Base-by-base conservation (phyloP, 2,888 invertebrate species). In the Scaptomyza cyrtandrae region DNA sequence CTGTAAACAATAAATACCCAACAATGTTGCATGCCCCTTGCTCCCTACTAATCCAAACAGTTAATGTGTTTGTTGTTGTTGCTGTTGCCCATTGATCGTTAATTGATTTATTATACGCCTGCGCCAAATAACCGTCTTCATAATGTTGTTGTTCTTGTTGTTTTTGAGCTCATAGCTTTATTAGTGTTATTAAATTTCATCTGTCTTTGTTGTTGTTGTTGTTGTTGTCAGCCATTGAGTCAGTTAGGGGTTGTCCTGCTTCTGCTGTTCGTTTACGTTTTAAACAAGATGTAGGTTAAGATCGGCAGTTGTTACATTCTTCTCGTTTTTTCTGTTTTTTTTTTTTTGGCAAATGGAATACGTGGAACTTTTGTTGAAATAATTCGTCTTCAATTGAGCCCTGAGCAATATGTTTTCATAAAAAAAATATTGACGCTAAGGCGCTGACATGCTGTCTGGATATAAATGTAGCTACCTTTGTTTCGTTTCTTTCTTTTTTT, bases 1-100 rank as follows among this genome's bases (percentile, higher is more conserved):
- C 90, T 89, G 88, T 89, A 88, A 90, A 90, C 90, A 90, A 90
- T 90, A 90, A 89, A 89, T 89, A 87, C 54, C 46, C 53, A 27
- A 39, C 14, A 39, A 39, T 3, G 16, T 41, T 41, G 41, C 41
- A 58, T 67, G 70, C 70, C 58, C 70, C 49, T 54, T 67, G 73
- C 69, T 43, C 41, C 54, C 63, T 49, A 53, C 46, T 62, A 69
- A 72, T 76, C 75, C 29, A 71, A 68, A 57, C 62, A 71, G 48
- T 56, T 61, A 35, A 54, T 45, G 45, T 54, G 44, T 54, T 60
- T 66, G 39, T 33, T 60, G 43, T 31, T 61, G 35, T 33, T 50
- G 45, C 13, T 11, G 54, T 35, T 27, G 5, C 16, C 60, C 65
- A 68, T 77, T 76, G 80, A 80, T 77, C 59, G 68, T 46, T 83